Base-by-base conservation (phyloP, 2,797 vertebrate genomes). In the Botia almorhae region DNA sequence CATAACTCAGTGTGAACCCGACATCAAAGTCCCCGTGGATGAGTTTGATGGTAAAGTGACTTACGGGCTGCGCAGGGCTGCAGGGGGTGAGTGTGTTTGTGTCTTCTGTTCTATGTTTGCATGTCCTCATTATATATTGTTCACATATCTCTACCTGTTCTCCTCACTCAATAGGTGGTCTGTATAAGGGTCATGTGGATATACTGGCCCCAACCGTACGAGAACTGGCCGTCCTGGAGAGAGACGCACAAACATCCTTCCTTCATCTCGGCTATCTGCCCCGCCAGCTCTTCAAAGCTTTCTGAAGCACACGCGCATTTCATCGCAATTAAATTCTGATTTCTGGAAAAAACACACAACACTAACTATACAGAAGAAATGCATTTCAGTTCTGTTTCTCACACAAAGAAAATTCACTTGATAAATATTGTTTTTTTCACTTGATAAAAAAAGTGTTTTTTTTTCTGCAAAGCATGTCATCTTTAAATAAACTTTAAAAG, bases 11-110 rank as follows among this genome's bases (percentile, higher is more conserved):
- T 96, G 98, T 83, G 97, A 99, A 89, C 91, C 95, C 0, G 97
- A 99, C 85, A 94, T 99, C 82, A 99, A 99, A 90, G 95, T 99
- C 1, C 97, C 98, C 0, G 48, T 96, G 79, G 98, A 99, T 86
- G 98, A 99, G 70, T 99, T 99, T 89, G 98, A 99, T 83, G 98
- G 98, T 50, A 99, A 98, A 81, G 98, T 99, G 80, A 95, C 94
- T 0, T 99, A 99, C 0, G 98, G 98, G 16, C 93, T 98, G 76
- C 96, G 95, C 81, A 94, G 91, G 82, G 90, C 94, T 2, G 0
- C 90, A 68, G 97, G 95, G 69, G 97, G 98, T 98, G 91, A 12
- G 87, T 81, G 17, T 50, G 4, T n/a, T 48, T 61, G 11, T 17
- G 26, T 74, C 23, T 19, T 48, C 5, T 12, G 2, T 50, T 17